Evolutionary conservation across 92 coral and sea anemone genomes (phyloP).

Genomic region (Scolanthus callimorphus): DNA sequence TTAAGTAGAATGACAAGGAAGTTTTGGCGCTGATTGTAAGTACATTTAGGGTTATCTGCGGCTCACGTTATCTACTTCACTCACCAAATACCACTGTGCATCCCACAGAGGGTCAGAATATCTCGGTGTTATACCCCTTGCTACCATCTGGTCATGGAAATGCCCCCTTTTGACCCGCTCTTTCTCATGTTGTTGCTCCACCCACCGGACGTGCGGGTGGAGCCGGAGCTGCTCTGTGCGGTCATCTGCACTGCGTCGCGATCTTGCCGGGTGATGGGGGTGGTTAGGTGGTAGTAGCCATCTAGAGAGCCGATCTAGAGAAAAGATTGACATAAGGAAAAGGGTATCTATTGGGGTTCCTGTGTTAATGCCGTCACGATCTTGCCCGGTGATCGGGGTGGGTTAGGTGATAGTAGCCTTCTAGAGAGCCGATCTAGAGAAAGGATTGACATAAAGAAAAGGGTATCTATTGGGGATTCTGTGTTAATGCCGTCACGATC

Average conservation of each 20-base stretch:
- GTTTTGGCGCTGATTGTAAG: too few species aligned
- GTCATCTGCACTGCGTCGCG: constrained; percentile 84
- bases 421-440: too few species aligned
- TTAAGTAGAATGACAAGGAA: too few species aligned
- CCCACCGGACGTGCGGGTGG: constrained; percentile 88
- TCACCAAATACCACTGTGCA: constrained; percentile 94
- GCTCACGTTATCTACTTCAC: constrained; percentile 15
- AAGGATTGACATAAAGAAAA: too few species aligned
- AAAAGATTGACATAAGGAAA: too few species aligned
- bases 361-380: too few species aligned
- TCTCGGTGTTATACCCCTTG: constrained; percentile 71
- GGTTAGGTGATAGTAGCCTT: too few species aligned
- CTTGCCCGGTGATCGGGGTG: too few species aligned
- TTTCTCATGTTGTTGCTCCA: constrained; percentile 95
- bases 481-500: constrained; percentile 85
- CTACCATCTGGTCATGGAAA: constrained; percentile 89
- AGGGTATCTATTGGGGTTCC: too few species aligned
- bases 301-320: constrained; percentile 82
- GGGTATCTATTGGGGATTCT: too few species aligned
- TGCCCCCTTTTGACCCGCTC: constrained; percentile 84
- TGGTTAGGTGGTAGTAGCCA: constrained; percentile 86
- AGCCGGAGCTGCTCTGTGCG: constrained; percentile 58
- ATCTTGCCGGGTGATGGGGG: constrained; percentile 77
- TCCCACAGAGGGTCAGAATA: constrained; percentile 91
- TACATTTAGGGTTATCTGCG: too few species aligned